Evolutionary conservation across 2,797 vertebrate genomes (phyloP), one percentile per base, ranked within the genome.

Genomic region (Pseudomugil gertrudae): DNA sequence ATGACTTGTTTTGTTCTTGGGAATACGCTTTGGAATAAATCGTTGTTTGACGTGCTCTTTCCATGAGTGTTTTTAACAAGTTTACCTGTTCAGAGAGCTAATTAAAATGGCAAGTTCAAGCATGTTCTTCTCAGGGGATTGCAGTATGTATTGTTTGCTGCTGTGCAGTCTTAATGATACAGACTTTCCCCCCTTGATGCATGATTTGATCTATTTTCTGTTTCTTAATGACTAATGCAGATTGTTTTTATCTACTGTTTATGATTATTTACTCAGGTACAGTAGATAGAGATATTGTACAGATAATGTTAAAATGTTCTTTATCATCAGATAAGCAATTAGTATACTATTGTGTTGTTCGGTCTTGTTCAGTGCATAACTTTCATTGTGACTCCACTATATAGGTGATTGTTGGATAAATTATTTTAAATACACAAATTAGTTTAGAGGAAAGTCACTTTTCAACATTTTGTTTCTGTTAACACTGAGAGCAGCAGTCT

Each of bases 51-150:
- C 64, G 51, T 68, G 64, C 85, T 83, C 57, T 85, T 86, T 86
- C 68, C 83, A 72, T 58, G 50, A 62, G 62, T 81, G 77, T 84
- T 76, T 78, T 58, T 76, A 53, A 79, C 79, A 75, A 84, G 86
- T 89, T 86, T 87, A 86, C 73, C 77, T 71, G 83, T 85, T 85
- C 74, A 69, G 71, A 79, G 65, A 83, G 65, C 82, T 92, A 80
- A 92, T 93, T 91, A 92, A 80, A 84, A 85, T 53, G 83, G 84
- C 92, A 87, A 80, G 93, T 86, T 90, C 54, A 66, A 80, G 76
- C 93, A 76, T 63, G 92, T 84, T 72, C 36, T 38, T 55, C 89
- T 76, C 83, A 15, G 58, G 84, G 85, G 81, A 83, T 45, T 58
- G 48, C 33, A 68, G 64, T 60, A 61, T 36, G 57, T 57, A 52